Evolutionary conservation across 1,140 invertebrate genomes (phyloP).

Genomic region (Halictus rubicundus): DNA sequence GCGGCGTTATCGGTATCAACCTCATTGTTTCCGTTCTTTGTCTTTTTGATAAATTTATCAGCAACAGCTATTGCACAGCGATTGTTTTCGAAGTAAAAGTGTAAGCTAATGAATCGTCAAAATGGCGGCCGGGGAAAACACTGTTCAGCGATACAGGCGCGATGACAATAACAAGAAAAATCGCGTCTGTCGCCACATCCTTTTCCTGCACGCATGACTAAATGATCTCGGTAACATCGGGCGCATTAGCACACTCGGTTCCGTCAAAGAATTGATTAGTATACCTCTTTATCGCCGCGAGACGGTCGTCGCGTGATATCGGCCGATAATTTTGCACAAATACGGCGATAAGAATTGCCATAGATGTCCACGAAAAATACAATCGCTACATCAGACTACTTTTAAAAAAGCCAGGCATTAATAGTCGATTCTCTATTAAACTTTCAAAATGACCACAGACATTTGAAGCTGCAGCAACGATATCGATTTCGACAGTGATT

Average conservation of each 20-base stretch:
- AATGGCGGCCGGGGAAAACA: conserved; percentile 8
- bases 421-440: no score
- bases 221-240: no score
- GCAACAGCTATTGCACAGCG: neutral
- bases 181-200: neutral
- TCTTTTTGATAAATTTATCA: conserved; percentile 19
- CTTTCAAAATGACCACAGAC: no score
- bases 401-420: no score
- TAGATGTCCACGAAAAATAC: neutral
- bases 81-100: conserved; percentile 26
- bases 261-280: neutral
- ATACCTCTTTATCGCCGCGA: neutral
- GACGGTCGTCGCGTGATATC: neutral
- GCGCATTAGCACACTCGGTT: neutral
- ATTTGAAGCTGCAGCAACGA: conserved; percentile 14
- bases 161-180: neutral
- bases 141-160: neutral
- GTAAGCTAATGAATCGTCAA: conserved; percentile 10
- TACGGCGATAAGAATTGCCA: neutral
- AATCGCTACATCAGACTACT: no score
- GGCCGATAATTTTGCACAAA: conserved; percentile 5
- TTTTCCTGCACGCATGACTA: neutral
- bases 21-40: conserved; percentile 41
- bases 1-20: conserved; percentile 8
- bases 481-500: conserved; percentile 12